These are phyloP conservation scores for Montipora sp. DNA, from an alignment of 64 coral and sea anemone species.

Conservation along the genomic window DNA sequence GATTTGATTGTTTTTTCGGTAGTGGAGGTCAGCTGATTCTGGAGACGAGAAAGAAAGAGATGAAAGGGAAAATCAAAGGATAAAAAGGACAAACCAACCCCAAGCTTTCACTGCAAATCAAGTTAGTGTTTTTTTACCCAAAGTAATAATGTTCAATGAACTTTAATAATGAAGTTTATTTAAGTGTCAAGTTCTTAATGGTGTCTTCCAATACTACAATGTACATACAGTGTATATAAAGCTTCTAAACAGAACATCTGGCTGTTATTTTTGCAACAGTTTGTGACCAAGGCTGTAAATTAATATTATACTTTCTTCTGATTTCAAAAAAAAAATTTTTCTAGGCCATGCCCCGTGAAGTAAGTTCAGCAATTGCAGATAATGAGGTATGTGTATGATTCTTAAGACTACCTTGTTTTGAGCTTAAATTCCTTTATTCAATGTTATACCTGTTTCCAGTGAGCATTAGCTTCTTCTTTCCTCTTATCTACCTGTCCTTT, in stretches of 20 bases:
- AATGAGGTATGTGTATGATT: constrained; percentile 11
- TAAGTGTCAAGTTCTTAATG: no score
- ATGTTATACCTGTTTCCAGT: background rate
- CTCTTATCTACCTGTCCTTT: no score
- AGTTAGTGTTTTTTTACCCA: background rate
- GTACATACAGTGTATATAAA: no score
- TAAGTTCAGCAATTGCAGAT: constrained; percentile 31
- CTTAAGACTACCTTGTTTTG: background rate
- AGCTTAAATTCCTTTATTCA: background rate
- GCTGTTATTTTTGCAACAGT: no score
- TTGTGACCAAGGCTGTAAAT: no score
- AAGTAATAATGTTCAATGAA: no score
- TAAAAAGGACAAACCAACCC: constrained; percentile 73
- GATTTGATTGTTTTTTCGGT: background rate
- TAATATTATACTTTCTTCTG: no score
- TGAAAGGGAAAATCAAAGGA: constrained; percentile 70
- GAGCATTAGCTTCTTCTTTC: background rate
- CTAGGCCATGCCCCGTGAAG: background rate
- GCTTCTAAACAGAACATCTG: no score
- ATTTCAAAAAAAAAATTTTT: background rate
- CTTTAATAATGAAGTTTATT: no score
- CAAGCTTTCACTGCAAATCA: background rate
- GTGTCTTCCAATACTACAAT: no score
- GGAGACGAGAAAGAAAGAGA: constrained; percentile 85
- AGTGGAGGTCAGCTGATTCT: constrained; percentile 74